A percentile compares a stretch with the other conserved stretches of the same genome.
These are phyloP conservation scores for Vulpes lagopus DNA, from an alignment of 2,113 vertebrate species.

Conservation along the genomic window DNA sequence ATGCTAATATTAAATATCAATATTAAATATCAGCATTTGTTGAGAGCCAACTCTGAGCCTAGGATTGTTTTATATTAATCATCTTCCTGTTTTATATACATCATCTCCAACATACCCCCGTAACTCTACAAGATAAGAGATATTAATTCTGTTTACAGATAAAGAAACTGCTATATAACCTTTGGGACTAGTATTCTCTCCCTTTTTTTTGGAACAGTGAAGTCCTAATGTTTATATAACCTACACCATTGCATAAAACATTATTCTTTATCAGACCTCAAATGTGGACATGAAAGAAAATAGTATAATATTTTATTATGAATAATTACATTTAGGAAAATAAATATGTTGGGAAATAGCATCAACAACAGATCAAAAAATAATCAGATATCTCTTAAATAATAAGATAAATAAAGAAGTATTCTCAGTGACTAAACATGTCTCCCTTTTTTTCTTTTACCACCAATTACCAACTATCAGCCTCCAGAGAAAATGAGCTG, in stretches of 20 bases:
- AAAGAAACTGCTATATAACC: neutral
- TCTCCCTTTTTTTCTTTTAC: neutral
- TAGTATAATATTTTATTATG: neutral
- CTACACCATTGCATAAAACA: neutral
- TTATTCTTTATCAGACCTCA: neutral
- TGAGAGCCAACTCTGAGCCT: neutral
- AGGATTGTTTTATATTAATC: neutral
- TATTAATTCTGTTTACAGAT: neutral
- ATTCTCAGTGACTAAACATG: neutral
- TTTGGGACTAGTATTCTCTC: neutral
- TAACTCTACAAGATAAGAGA: neutral
- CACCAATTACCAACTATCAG: neutral
- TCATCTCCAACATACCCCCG: neutral
- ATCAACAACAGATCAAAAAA: neutral
- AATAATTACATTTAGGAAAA: neutral
- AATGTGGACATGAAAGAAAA: neutral
- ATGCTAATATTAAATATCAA: neutral
- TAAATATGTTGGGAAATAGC: neutral
- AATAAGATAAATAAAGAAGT: neutral
- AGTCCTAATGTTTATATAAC: neutral
- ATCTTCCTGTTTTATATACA: neutral
- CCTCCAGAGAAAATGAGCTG: neutral
- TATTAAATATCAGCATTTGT: neutral
- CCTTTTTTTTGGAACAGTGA: neutral
- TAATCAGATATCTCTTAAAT: neutral